Conservation (phyloP, 2,113 vertebrate genomes). For the Panthera uncia region DNA sequence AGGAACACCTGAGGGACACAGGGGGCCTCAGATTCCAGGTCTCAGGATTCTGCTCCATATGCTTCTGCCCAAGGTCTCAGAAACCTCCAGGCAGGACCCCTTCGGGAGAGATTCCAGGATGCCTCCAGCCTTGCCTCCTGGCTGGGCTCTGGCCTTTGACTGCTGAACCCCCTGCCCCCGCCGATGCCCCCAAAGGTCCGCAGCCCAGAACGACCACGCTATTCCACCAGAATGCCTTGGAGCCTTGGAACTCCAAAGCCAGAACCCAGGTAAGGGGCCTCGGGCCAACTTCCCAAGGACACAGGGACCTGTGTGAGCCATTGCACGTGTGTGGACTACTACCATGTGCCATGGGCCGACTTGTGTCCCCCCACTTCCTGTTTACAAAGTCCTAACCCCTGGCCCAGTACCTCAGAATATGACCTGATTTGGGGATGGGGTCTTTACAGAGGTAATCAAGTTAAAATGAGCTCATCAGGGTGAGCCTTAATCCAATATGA, state of each 20-base stretch:
- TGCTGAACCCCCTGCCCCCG: background rate
- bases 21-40: background rate
- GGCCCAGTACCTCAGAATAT: background rate
- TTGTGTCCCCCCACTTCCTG: background rate
- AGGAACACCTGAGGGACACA: constrained; percentile 85
- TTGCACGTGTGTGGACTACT: background rate
- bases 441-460: background rate
- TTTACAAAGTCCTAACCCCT: background rate
- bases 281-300: background rate
- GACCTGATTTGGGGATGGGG: background rate
- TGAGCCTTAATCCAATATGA: background rate
- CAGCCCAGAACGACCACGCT: background rate
- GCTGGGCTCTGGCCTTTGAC: background rate
- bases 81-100: background rate
- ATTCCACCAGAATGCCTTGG: background rate
- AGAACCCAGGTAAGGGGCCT: background rate
- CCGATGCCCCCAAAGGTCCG: background rate
- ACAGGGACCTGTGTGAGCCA: fast-evolving
- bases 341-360: background rate
- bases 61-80: background rate
- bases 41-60: background rate
- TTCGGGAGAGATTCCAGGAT: background rate
- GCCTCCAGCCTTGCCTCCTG: background rate
- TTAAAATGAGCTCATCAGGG: background rate
- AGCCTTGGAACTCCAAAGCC: background rate